Base-by-base conservation (phyloP, 2,888 invertebrate genomes). In the Athetis lepigone region DNA sequence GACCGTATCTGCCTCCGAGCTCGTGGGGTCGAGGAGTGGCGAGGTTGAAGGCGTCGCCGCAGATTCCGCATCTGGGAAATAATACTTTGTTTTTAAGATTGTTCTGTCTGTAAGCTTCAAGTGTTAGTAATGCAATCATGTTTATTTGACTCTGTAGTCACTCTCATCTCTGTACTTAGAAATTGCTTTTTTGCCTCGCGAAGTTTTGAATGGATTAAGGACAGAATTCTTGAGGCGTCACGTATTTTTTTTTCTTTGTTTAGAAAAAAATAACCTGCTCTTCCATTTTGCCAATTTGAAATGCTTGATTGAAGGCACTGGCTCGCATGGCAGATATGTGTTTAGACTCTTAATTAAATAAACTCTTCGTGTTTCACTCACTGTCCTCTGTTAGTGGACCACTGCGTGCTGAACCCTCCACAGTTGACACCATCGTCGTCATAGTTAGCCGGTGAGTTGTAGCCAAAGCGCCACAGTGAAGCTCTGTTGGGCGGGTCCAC, bases 391-490 rank as follows among this genome's bases (percentile, higher is more conserved):
- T 98, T 98, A 16, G 91, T 95, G 33, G 96, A 94, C 96, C 97
- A 97, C 85, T 98, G 98, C 55, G 97, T 95, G 29, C 96, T 95
- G 84, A 97, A 97, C 0, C 98, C 98, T 0, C 98, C 98, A 82
- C 98, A 98, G 89, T 97, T 98, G 5, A 97, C 92, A 76, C 98
- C 98, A 80, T 98, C 97, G 83, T 98, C 98, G 82, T 98, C 98
- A 85, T 98, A 98, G 90, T 98, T 97, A 43, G 97, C 96, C 0
- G 96, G 96, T 0, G 97, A 97, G 80, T 96, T 93, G 89, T 97
- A 98, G 21, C 98, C 98, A 85, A 96, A 96, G 71, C 98, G 95
- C 98, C 98, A 98, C 78, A 98, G 97, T 0, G 97, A 97, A 0
- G 97, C 97, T 72, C 98, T 93, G 63, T 97, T 97, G 0, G 98